phyloP scores from a whole-genome alignment of 2,797 vertebrate species.

The Oophaga sylvatica region DNA sequence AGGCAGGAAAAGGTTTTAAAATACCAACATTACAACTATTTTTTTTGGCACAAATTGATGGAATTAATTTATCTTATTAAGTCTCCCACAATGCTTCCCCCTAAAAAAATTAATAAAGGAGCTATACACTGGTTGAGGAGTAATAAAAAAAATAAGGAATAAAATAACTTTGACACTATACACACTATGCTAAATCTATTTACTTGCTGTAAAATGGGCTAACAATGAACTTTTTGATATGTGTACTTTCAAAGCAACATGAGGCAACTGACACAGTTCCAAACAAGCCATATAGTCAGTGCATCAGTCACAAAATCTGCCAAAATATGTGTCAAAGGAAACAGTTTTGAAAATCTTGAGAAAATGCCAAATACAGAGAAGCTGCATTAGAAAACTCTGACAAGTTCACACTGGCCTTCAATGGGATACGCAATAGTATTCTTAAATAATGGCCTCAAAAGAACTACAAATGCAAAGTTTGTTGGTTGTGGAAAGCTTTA shows the following conservation, averaged over 20 bases:
- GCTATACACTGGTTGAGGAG: background rate
- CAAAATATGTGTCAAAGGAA: conserved; percentile 3
- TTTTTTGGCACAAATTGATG: too few relatives aligned
- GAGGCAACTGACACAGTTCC: background rate
- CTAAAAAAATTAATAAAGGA: background rate
- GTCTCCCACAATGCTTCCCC: too few relatives aligned
- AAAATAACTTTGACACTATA: background rate
- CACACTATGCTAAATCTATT: background rate
- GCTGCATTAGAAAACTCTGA: background rate
- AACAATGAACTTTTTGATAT: background rate
- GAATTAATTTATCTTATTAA: too few relatives aligned
- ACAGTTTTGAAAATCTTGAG: background rate
- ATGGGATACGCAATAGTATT: background rate
- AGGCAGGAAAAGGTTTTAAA: too few relatives aligned
- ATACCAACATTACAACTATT: too few relatives aligned
- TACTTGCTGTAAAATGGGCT: background rate
- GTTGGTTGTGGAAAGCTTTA: background rate
- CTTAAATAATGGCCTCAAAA: background rate
- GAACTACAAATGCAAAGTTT: background rate
- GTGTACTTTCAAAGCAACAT: background rate
- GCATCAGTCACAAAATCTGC: background rate
- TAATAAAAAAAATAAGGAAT: background rate
- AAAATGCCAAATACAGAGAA: background rate
- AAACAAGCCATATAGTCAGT: background rate
- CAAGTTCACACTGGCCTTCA: background rate